Base-by-base conservation (phyloP, 2,888 invertebrate genomes). In the Siphlonurus alternatus region DNA sequence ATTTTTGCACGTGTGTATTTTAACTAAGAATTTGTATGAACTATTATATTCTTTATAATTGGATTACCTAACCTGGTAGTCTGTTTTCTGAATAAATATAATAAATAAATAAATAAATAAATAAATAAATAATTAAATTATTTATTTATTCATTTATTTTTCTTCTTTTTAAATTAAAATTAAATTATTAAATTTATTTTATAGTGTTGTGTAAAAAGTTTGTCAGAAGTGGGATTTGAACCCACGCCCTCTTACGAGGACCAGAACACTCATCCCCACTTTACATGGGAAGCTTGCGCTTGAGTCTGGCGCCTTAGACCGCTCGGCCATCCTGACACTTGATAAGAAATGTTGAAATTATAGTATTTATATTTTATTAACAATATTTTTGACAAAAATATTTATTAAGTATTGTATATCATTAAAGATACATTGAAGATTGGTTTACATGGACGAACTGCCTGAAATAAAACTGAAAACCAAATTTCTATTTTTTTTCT, bases 231-330 rank as follows among this genome's bases (percentile, higher is more conserved):
- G 63, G 63, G 63, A 63, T 63, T 63, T 38, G 63, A 63, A 63
- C 63, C 63, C 63, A 63, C 63, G 63, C 60, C 63, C 63, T 63
- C 60, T 18, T 63, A 51, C 60, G 63, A 63, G 63, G 63, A 63
- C 63, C 63, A 63, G 63, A 63, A 63, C 25, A 25, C 63, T 24
- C 63, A 56, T 20, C 20, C 51, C 60, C 2, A 1, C 1, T 3
- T 1, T 1, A 22, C 23, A 25, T 38, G 38, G 23, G 38, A 63
- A 59, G 63, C 22, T 18, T 1, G n/a, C 22, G 19, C 63, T 59
- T 63, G 60, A 63, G 63, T 63, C 63, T 63, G 63, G 63, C 63
- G 63, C 63, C 63, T 63, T 63, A 63, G 63, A 63, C 63, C 63
- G 63, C 63, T 63, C 63, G 63, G 63, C 63, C 60, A 63, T 63